These are phyloP conservation scores for Osmerus eperlanus DNA, from an alignment of 2,113 vertebrate species.

Conservation along the genomic window DNA sequence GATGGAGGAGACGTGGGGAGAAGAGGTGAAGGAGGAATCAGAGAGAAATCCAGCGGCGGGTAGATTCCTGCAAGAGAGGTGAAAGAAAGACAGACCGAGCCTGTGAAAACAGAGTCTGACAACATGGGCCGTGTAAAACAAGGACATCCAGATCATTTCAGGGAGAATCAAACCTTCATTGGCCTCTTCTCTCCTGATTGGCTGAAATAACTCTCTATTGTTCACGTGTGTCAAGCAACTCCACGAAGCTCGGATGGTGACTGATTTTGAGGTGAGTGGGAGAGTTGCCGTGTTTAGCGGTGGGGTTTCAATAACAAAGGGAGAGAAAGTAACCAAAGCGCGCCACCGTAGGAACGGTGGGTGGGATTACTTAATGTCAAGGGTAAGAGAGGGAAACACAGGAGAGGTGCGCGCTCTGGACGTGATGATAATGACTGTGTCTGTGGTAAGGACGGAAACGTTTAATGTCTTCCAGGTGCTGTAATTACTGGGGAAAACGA, in stretches of 20 bases:
- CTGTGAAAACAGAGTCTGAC: constrained; percentile 34
- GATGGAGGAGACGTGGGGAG: not conserved
- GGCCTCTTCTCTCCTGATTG: constrained; percentile 80
- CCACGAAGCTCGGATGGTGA: constrained; percentile 16
- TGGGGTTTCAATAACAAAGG: constrained; percentile 1
- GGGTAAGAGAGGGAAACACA: not conserved
- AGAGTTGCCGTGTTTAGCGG: not conserved
- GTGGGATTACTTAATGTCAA: no score
- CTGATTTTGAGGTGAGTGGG: not conserved
- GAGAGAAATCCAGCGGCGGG: constrained; percentile 24
- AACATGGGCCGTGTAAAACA: not conserved
- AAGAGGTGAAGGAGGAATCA: constrained; percentile 20
- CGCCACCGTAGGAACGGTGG: no score
- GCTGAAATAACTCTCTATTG: constrained; percentile 76
- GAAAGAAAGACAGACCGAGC: constrained; percentile 58
- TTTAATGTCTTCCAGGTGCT: constrained; percentile 45
- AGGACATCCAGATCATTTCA: constrained; percentile 38
- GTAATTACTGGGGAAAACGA: constrained; percentile 40
- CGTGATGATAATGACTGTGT: constrained; percentile 35
- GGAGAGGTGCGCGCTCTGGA: constrained; percentile 15
- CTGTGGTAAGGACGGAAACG: constrained; percentile 26
- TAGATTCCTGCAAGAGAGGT: no score
- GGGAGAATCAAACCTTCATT: constrained; percentile 56
- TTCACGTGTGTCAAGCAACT: constrained; percentile 62
- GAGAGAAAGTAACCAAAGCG: not conserved